Conservation (phyloP, 2,797 vertebrate species). For the Neoniphon sammara region DNA sequence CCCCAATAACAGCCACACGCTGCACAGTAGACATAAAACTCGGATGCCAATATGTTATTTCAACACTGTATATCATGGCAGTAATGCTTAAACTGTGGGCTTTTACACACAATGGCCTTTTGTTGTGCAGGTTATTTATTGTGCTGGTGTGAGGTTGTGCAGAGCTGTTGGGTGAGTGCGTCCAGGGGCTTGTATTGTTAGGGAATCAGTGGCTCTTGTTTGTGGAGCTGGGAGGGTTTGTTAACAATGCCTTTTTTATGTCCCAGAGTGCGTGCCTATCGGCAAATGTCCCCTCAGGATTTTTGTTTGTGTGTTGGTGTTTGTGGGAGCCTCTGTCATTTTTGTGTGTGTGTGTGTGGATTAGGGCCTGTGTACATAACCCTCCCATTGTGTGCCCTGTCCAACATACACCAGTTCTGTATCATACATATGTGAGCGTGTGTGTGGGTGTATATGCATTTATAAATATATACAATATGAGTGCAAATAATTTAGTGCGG, state of each 20-base stretch:
- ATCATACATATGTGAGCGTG: slow-evolving; percentile 55
- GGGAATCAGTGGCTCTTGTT: slow-evolving; percentile 80
- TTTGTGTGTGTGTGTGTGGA: slow-evolving; percentile 40
- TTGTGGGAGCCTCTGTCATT: slow-evolving; percentile 17
- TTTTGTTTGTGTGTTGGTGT: slow-evolving; percentile 70
- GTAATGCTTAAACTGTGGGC: slow-evolving; percentile 76
- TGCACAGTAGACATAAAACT: slow-evolving; percentile 63
- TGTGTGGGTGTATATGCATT: slow-evolving; percentile 21
- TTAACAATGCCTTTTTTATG: slow-evolving; percentile 83
- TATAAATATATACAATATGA: slow-evolving; percentile 65
- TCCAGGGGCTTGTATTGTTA: slow-evolving; percentile 81
- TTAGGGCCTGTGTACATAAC: slow-evolving; percentile 71
- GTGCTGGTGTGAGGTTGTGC: slow-evolving; percentile 76
- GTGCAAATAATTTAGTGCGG: slow-evolving; percentile 73
- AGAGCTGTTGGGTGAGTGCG: slow-evolving; percentile 76
- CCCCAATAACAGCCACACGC: slow-evolving; percentile 62
- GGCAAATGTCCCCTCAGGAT: slow-evolving; percentile 75
- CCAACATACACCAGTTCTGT: slow-evolving; percentile 60
- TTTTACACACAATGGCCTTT: slow-evolving; percentile 81
- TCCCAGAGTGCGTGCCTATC: slow-evolving; percentile 77
- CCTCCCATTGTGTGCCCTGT: slow-evolving; percentile 65
- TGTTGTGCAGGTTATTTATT: slow-evolving; percentile 81
- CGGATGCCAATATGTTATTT: slow-evolving; percentile 73
- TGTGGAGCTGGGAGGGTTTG: slow-evolving; percentile 78
- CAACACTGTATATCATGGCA: slow-evolving; percentile 74